Base-by-base conservation (phyloP, 2,888 invertebrate genomes). In the Tromatobia lineatoria region DNA sequence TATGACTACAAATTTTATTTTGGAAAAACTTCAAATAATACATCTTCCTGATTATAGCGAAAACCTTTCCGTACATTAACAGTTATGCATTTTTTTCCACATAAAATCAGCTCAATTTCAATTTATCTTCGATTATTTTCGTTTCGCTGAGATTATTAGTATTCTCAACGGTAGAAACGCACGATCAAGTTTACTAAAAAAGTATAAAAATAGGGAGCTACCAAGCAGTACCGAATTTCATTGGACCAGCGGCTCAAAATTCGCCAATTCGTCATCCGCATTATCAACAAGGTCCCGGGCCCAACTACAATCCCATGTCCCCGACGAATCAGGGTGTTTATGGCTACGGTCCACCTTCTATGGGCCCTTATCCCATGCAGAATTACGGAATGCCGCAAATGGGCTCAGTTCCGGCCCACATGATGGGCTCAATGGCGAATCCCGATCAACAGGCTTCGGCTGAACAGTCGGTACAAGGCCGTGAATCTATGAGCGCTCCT, bases 241-340 rank as follows among this genome's bases (percentile, higher is more conserved):
- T 94, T 73, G 95, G 94, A 73, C 93, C 94, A 0, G 94, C 95
- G 23, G 94, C 94, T 10, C 95, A 94, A 85, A 93, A 93, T 23
- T 95, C 95, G n/a, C 95, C 95, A 71, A 94, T 94, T 76, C 94
- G 95, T 86, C 96, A 95, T 78, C 94, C 94, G 1, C 95, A 95
- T 83, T 95, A 94, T 94, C 85, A 93, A 92, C 85, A 93, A 92
- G 42, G 94, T 93, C 87, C 94, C 3, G 90, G 90, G 67, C 70
- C 90, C 13, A 90, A 88, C 82, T 90, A 91, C 83, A 90, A 88
- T 85, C 90, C 90, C 8, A 92, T 92, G 90, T 92, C 93, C 3
- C 92, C 93, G 18, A 91, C 92, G 1, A 91, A 91, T 87, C 93
- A 90, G 80, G 90, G 90, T 45, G 90, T 91, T 45, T 92, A 91